Evolutionary conservation across 1,140 invertebrate species (phyloP), one percentile per base, ranked within the genome.

Genomic region (Pseudomyrmex flavicornis): DNA sequence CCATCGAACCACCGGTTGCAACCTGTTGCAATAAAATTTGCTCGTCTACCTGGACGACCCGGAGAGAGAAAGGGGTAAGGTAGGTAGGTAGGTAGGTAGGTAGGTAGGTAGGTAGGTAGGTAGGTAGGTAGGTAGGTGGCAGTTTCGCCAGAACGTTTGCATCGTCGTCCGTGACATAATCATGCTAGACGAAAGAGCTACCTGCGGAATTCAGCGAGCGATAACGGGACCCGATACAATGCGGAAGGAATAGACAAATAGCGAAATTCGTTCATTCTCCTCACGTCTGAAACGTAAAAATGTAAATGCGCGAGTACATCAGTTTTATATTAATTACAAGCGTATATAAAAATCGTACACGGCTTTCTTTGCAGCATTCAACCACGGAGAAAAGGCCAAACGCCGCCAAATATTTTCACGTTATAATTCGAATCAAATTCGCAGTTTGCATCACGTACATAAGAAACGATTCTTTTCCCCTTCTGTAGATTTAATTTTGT

Each of bases 21-120:
- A 92, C 89, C 91, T 92, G 92, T 91, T 89, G 91, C 92, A 90
- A 92, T 92, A 88, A 88, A 88, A 88, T 77, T 88, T 68, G 22
- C 44, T 26, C 48, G 75, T 77, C 89, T 92, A 92, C 91, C 91
- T 92, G 91, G 35, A 7, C 20, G 35, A 7, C 20, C 48, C 63
- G 44, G n/a, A 87, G 50, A 35, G 35, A 35, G 35, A 35, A 35
- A 35, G 35, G 35, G 35, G 35, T 35, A 35, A 35, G 26, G 66
- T 15, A 59, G 75, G 82, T 84, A 74, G 66, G 73, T 85, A 17
- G 17, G 17, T 17, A 17, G 75, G 79, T 35, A 35, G 26, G 66
- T 15, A 59, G 75, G 79, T 85, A 68, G 66, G 74, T 85, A 59
- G 75, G 82, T 84, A 74, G 66, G 73, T 85, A 17, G 17, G 17